These are phyloP conservation scores for Quiscalus mexicanus DNA, from an alignment of 2,113 vertebrate species.

Conservation along the genomic window DNA sequence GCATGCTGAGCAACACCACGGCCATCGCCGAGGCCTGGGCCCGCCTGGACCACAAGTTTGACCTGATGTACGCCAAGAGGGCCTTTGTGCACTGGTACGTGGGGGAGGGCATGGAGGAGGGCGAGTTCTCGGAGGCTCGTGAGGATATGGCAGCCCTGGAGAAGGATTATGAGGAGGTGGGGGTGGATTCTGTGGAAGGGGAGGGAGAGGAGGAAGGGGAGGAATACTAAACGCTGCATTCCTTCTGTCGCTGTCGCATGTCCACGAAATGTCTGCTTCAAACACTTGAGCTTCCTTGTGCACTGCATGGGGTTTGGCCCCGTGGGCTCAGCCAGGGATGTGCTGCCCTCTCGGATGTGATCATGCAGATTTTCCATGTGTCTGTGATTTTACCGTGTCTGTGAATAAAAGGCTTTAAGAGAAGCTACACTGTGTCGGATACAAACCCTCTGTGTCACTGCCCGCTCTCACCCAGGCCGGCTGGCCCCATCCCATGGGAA, in stretches of 20 bases:
- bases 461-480: accelerated
- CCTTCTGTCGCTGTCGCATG: constrained; percentile 42
- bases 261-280: constrained; percentile 39
- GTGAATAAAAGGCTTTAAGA: constrained; percentile 77
- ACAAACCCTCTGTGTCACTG: background rate
- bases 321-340: accelerated
- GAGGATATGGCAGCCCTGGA: background rate
- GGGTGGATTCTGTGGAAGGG: background rate
- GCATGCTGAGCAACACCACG: no score
- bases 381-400: constrained; percentile 43
- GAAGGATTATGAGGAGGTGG: background rate
- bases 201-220: constrained; percentile 18
- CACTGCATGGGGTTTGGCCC: background rate
- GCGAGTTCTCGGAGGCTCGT: background rate
- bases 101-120: no score
- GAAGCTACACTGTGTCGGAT: background rate
- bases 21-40: no score
- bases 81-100: no score
- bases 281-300: constrained; percentile 39
- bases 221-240: constrained; percentile 45
- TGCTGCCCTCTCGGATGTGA: constrained; percentile 11
- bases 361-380: constrained; percentile 68
- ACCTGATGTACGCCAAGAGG: no score
- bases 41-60: no score
- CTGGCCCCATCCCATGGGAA: background rate